Evolutionary conservation across 2,113 vertebrate species (phyloP).

Genomic region (Eretmochelys imbricata): DNA sequence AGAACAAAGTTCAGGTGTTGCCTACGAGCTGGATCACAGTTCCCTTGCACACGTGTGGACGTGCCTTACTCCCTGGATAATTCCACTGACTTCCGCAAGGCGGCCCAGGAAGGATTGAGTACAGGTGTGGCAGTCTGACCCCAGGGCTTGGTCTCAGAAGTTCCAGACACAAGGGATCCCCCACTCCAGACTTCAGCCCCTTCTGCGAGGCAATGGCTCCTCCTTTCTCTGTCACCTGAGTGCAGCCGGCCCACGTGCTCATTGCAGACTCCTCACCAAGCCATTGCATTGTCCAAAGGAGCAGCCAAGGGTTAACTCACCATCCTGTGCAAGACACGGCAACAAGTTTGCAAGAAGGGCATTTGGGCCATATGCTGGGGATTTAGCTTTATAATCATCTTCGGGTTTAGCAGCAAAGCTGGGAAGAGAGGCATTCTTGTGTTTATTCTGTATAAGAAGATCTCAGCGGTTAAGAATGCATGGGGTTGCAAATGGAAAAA

Average conservation of each 20-base stretch:
- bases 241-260: too few species aligned
- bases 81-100: not conserved
- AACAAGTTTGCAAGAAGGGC: not conserved
- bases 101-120: not conserved
- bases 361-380: constrained; percentile 45
- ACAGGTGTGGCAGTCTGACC: not conserved
- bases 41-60: not conserved
- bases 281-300: not conserved
- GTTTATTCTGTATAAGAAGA: constrained; percentile 71
- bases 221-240: not conserved
- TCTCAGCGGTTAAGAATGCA: constrained; percentile 29
- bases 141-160: not conserved
- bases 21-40: not conserved
- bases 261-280: not conserved
- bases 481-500: constrained; percentile 24
- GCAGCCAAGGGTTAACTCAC: constrained; percentile 17
- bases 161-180: not conserved
- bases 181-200: not conserved
- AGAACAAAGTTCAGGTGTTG: not conserved
- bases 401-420: constrained; percentile 68
- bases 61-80: not conserved
- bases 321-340: not conserved
- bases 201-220: not conserved
- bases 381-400: constrained; percentile 71
- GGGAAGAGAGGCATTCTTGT: constrained; percentile 62